Evolutionary conservation across 2,888 invertebrate species (phyloP), one percentile per base, ranked within the genome.

Genomic region (Ditylenchus weischeri): DNA sequence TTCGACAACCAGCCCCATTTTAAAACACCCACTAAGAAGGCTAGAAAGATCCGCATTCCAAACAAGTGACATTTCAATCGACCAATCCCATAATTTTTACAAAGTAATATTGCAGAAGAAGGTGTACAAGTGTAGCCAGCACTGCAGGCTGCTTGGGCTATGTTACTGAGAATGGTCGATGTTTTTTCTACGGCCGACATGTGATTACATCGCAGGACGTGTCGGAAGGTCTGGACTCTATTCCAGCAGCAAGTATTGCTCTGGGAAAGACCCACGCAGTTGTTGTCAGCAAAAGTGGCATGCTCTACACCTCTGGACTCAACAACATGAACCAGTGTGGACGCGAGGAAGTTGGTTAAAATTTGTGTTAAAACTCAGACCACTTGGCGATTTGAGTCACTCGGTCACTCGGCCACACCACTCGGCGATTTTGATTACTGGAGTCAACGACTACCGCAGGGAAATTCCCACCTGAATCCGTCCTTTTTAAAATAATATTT

Each of bases 261-360:
- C 85, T 98, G 68, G 96, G 96, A 3, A 96, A 96, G 85, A 95
- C 95, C 0, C 96, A 96, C 81, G 90, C 91, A n/a, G 90, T 92
- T 0, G 91, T 89, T 0, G 86, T 96, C 15, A 92, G 90, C 18
- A 89, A 88, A 75, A 90, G 90, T 82, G 96, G 96, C 0, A 89
- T 90, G 76, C 89, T 95, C 4, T 94, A 90, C 84, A 93, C 95
- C 0, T 94, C 95, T 84, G 96, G 96, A 7, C 90, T 95, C 71
- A 96, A 96, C 84, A 95, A 96, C 84, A 93, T 94, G 84, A 93
- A 93, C 0, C 96, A 96, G 83, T 96, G 96, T 85, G 96, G 96
- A 50, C 13, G 59, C 19, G 23, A 49, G 57, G 50, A 48, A 21
- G 43, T 19, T 19, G 13, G 6, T 43, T 23, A 6, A 43, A 43